Conservation (phyloP, 2,797 vertebrate genomes). For the Sebastes glaucus region DNA sequence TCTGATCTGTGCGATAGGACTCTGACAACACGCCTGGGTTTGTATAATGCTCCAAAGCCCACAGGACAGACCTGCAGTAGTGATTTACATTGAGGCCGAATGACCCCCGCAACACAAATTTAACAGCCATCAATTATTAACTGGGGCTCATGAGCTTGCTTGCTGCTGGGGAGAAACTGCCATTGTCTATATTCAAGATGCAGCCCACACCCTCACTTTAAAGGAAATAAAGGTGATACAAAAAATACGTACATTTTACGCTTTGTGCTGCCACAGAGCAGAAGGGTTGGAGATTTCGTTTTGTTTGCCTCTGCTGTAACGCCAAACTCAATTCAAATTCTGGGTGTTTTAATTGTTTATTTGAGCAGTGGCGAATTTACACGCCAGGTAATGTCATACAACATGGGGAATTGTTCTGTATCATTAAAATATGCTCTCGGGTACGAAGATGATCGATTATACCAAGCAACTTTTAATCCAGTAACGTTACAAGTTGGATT, state of each 20-base stretch:
- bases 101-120: constrained; percentile 51
- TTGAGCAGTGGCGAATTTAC: not conserved
- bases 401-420: no score
- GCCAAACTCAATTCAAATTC: not conserved
- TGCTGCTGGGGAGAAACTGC: not conserved
- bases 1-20: not conserved
- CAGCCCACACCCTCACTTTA: not conserved
- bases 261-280: not conserved
- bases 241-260: not conserved
- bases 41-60: constrained; percentile 1
- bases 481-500: not conserved
- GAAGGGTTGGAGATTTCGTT: not conserved
- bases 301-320: not conserved
- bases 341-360: not conserved
- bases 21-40: constrained; percentile 18
- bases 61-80: constrained; percentile 37
- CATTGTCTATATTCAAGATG: constrained; percentile 4
- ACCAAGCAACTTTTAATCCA: not conserved
- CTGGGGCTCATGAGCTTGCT: not conserved
- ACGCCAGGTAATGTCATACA: not conserved
- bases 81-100: constrained; percentile 52
- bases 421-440: not conserved
- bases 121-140: constrained; percentile 65
- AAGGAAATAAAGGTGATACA: not conserved
- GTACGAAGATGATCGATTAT: not conserved